Conservation (phyloP, 2,888 invertebrate species). For the Atrina japonica region DNA sequence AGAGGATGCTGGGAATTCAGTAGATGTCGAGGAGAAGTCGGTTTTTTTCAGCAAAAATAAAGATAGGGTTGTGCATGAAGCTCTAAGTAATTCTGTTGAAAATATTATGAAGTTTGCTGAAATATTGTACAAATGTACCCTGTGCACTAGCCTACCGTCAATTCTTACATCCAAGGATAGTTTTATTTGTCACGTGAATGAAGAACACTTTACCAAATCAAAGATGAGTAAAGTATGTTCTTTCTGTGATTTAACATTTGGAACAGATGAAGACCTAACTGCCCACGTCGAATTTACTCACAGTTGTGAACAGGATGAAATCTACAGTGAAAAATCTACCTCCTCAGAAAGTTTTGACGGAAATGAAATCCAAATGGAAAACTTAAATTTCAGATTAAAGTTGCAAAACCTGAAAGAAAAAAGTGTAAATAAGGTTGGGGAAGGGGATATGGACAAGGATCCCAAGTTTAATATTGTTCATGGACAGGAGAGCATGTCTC, state of each 20-base stretch:
- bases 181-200: constrained; percentile 64
- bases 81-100: constrained; percentile 26
- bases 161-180: constrained; percentile 67
- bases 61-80: too few relatives aligned
- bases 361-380: too few relatives aligned
- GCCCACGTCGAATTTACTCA: constrained; percentile 55
- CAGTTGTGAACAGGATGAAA: background rate
- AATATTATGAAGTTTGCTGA: constrained; percentile 68
- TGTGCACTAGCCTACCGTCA: constrained; percentile 68
- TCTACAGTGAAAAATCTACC: too few relatives aligned
- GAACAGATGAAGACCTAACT: constrained; percentile 64
- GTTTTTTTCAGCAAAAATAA: too few relatives aligned
- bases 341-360: too few relatives aligned
- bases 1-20: too few relatives aligned
- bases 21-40: too few relatives aligned
- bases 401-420: too few relatives aligned
- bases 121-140: constrained; percentile 72
- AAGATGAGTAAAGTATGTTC: constrained; percentile 49
- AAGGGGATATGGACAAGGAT: constrained; percentile 22
- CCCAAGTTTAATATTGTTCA: constrained; percentile 34
- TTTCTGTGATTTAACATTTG: constrained; percentile 62
- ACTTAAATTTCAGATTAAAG: too few relatives aligned
- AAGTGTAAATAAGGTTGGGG: constrained; percentile 41
- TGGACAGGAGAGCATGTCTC: constrained; percentile 19
- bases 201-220: constrained; percentile 59